These are phyloP conservation scores for Sarotherodon lohbergeri DNA, from an alignment of 2,113 vertebrate species.

Conservation along the genomic window DNA sequence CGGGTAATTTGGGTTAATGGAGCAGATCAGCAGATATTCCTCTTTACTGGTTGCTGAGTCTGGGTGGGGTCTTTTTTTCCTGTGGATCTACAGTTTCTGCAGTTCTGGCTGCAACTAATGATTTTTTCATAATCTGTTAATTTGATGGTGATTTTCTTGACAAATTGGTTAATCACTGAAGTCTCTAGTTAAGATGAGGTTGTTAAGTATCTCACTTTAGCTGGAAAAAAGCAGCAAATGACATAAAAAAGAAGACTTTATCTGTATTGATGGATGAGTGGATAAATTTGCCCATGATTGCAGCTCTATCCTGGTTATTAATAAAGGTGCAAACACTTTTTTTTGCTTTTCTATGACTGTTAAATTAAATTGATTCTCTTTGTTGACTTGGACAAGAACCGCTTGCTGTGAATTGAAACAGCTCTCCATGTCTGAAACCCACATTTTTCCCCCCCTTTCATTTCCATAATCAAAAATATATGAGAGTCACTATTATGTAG, in stretches of 20 bases:
- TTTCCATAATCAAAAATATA: slow-evolving; percentile 38
- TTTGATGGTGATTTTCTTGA: background rate
- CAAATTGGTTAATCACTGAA: background rate
- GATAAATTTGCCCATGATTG: background rate
- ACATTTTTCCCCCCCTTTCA: background rate
- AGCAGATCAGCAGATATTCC: slow-evolving; percentile 7
- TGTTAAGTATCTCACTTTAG: background rate
- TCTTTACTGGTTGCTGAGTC: background rate
- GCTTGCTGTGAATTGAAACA: background rate
- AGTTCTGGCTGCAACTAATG: background rate
- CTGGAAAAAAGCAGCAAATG: background rate
- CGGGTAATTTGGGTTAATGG: slow-evolving; percentile 49
- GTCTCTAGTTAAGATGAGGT: background rate
- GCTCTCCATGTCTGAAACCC: background rate
- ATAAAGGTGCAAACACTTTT: background rate
- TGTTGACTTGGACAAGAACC: background rate
- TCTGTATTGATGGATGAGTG: background rate
- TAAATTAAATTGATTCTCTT: background rate
- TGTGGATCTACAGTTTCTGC: background rate
- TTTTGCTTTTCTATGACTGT: background rate
- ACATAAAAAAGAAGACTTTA: background rate
- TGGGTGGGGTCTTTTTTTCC: background rate
- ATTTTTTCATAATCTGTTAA: background rate
- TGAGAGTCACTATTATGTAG: slow-evolving; percentile 4
- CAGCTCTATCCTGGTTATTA: background rate